phyloP scores from a whole-genome alignment of 1,140 invertebrate species.

The Bactericera cockerelli region DNA sequence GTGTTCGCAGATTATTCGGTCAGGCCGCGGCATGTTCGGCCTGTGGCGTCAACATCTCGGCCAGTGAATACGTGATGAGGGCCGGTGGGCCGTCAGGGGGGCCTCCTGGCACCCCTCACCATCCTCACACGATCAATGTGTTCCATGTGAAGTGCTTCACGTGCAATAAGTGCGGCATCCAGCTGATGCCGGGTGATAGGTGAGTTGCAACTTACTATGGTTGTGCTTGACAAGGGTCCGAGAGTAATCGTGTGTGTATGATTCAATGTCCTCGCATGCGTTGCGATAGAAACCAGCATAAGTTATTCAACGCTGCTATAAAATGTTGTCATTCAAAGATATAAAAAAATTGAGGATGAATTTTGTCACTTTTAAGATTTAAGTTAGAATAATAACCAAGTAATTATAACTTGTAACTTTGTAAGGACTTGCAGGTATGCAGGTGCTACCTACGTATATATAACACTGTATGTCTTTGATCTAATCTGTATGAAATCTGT shows the following conservation, averaged over 20 bases:
- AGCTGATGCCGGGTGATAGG: conserved; percentile 73
- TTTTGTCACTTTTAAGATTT: no score
- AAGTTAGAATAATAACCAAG: no score
- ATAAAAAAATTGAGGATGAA: no score
- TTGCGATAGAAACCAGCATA: not conserved
- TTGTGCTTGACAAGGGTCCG: not conserved
- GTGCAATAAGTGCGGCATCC: conserved; percentile 76
- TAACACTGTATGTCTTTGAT: no score
- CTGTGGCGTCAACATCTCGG: conserved; percentile 77
- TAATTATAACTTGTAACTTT: no score
- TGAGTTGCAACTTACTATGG: conserved; percentile 32
- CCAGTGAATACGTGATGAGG: conserved; percentile 80
- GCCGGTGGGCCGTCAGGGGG: conserved; percentile 33
- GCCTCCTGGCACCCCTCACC: conserved; percentile 27
- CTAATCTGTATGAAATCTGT: no score
- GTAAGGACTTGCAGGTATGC: no score
- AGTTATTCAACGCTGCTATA: no score
- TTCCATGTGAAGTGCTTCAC: conserved; percentile 90
- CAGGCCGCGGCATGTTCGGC: conserved; percentile 68
- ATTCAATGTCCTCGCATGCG: conserved; percentile 6
- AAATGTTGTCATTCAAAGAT: no score
- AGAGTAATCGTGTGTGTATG: no score
- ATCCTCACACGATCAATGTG: conserved; percentile 38
- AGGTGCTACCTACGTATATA: no score
- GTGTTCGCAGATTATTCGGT: conserved; percentile 70